Evolutionary conservation across 2,113 vertebrate species (phyloP), one percentile per base, ranked within the genome.

Genomic region (Apeltes quadracus): DNA sequence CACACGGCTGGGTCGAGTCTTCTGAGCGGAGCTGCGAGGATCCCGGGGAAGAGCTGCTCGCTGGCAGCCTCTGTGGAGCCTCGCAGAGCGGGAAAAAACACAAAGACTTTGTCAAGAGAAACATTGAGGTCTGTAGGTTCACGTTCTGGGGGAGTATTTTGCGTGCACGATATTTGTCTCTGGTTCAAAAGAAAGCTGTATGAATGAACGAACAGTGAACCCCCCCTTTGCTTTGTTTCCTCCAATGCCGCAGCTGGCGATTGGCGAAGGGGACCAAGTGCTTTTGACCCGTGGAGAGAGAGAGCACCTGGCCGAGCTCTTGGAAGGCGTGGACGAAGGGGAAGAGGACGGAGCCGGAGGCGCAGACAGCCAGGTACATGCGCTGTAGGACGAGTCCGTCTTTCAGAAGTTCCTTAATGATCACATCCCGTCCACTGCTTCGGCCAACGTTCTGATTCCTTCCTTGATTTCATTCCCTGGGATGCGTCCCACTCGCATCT

Each of bases 101-200:
- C 55, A 92, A 94, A 69, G 89, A 96, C 92, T 97, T 97, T 89
- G 90, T 98, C 88, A 96, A 92, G 88, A 95, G 93, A 89, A 98
- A 98, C 85, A 96, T 96, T 64, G 94, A 98, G 95, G 97, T 98
- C 94, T 92, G 94, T 91, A 81, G 87, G 86, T 83, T 91, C 86
- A 89, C 1, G 13, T 59, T 7, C 58, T 57, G 39, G 76, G 58
- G 61, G 29, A 29, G 29, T 5, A 29, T 73, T 7, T 78, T 50
- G 32, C 72, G 57, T 81, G 69, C 4, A 34, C 32, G 77, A 78
- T 77, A 72, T 77, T 72, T 79, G 51, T 56, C 43, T 71, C 18
- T 56, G 44, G 13, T 51, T 76, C 20, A 57, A 41, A n/a, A 61
- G 39, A 65, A 50, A 69, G 11, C n/a, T n/a, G 46, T 18, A 25